phyloP scores from a whole-genome alignment of 2,888 invertebrate species.

The Aplocera efformata region DNA sequence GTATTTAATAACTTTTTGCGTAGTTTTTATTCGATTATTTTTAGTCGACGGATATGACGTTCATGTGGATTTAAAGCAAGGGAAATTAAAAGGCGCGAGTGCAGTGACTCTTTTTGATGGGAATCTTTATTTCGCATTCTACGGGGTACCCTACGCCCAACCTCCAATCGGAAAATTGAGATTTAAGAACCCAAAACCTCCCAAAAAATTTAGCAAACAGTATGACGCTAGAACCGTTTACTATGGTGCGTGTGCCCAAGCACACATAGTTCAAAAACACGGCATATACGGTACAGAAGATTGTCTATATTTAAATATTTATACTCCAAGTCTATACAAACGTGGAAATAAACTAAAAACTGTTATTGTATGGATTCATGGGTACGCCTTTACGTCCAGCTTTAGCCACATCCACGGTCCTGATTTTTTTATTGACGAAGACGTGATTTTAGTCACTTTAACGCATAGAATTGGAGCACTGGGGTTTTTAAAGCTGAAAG shows the following conservation, averaged over 20 bases:
- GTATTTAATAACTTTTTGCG: slow-evolving; percentile 27
- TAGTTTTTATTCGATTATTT: slow-evolving; percentile 32
- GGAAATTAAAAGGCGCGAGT: slow-evolving; percentile 48
- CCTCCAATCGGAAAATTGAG: slow-evolving; percentile 54
- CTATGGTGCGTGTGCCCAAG: slow-evolving; percentile 82
- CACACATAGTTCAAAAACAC: slow-evolving; percentile 65
- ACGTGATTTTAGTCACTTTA: slow-evolving; percentile 55
- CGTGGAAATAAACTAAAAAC: slow-evolving; percentile 35
- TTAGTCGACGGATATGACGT: slow-evolving; percentile 34
- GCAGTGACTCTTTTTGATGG: slow-evolving; percentile 49
- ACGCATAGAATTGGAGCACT: slow-evolving; percentile 66
- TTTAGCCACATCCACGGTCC: slow-evolving; percentile 68
- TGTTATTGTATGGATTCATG: slow-evolving; percentile 69
- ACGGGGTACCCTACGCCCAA: slow-evolving; percentile 65
- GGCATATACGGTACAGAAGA: slow-evolving; percentile 74
- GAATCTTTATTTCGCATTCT: slow-evolving; percentile 57
- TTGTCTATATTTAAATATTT: slow-evolving; percentile 86
- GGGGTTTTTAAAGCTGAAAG: slow-evolving; percentile 63
- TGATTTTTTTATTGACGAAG: slow-evolving; percentile 67
- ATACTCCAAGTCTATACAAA: slow-evolving; percentile 73
- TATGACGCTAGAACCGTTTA: slow-evolving; percentile 79
- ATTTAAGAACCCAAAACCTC: slow-evolving; percentile 59
- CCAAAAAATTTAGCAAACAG: slow-evolving; percentile 67
- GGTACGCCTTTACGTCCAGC: slow-evolving; percentile 64
- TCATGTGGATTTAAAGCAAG: slow-evolving; percentile 53